Evolutionary conservation across 2,797 vertebrate genomes (phyloP).

Genomic region (Sebastes hubbsi): DNA sequence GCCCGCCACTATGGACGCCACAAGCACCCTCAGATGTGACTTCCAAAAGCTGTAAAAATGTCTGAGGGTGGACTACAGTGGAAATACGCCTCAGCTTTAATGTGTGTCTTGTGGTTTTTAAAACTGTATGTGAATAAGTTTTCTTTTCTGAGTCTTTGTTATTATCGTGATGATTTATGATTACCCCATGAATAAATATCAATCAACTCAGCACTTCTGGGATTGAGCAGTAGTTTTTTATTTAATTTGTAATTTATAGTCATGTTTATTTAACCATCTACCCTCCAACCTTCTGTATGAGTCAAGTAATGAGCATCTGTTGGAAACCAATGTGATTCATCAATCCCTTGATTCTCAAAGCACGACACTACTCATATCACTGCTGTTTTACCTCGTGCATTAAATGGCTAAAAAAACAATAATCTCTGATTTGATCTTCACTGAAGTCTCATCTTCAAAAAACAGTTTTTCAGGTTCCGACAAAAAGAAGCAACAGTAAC

Average conservation of each 20-base stretch:
- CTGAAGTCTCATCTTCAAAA: background rate
- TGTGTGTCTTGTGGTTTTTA: slow-evolving; percentile 17
- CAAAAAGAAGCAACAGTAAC: background rate
- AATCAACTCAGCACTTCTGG: background rate
- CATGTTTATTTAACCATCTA: background rate
- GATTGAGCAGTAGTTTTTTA: background rate
- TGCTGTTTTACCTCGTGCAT: background rate
- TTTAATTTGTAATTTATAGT: background rate
- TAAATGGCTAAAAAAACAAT: background rate
- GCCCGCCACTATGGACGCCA: background rate
- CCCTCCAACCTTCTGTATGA: background rate
- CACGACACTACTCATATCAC: background rate
- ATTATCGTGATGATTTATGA: slow-evolving; percentile 12
- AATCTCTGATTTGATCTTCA: background rate
- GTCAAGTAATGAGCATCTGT: background rate
- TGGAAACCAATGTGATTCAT: background rate
- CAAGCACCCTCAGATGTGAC: slow-evolving; percentile 20
- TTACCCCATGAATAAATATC: background rate
- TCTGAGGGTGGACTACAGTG: background rate
- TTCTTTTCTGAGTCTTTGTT: background rate
- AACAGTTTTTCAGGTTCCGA: no score
- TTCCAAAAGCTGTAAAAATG: slow-evolving; percentile 25
- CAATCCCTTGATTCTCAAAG: background rate
- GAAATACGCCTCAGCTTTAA: slow-evolving; percentile 13
- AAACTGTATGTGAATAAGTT: background rate